A percentile compares a stretch with the other conserved stretches of the same genome.
These are phyloP conservation scores for Hydractinia symbiolongicarpus DNA, from an alignment of 30 jellyfish, hydroid and myxozoan species.

Conservation along the genomic window DNA sequence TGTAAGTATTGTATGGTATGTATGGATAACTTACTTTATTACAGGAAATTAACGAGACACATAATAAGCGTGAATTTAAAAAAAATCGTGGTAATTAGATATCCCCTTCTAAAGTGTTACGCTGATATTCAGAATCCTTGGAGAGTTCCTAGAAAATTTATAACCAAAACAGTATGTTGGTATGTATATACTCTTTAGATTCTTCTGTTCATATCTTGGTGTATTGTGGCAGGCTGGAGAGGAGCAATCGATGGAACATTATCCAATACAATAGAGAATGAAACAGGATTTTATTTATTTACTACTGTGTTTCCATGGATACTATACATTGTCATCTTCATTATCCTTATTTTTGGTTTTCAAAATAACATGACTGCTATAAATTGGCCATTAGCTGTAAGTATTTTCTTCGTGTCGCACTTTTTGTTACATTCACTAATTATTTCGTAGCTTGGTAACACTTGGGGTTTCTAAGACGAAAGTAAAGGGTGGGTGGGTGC, in stretches of 20 bases:
- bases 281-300: slow-evolving; percentile 14
- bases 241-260: slow-evolving; percentile 7
- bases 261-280: slow-evolving; percentile 1
- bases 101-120: too few relatives aligned
- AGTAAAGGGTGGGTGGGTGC: not conserved
- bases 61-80: too few relatives aligned
- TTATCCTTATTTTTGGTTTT: not conserved
- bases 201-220: slow-evolving; percentile 16
- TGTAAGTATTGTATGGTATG: not conserved
- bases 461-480: not conserved
- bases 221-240: slow-evolving; percentile 26
- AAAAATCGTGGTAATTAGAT: too few relatives aligned
- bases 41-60: too few relatives aligned
- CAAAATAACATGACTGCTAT: slow-evolving; percentile 4
- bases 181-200: not conserved
- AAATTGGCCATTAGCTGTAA: slow-evolving; percentile 9
- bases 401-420: not conserved
- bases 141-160: too few relatives aligned
- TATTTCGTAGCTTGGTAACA: not conserved
- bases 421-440: not conserved
- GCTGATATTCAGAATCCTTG: too few relatives aligned
- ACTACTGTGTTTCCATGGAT: slow-evolving; percentile 24
- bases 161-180: not conserved
- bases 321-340: not conserved
- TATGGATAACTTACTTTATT: not conserved